Conservation (phyloP, 2,797 vertebrate genomes). For the Anguilla marmorata region DNA sequence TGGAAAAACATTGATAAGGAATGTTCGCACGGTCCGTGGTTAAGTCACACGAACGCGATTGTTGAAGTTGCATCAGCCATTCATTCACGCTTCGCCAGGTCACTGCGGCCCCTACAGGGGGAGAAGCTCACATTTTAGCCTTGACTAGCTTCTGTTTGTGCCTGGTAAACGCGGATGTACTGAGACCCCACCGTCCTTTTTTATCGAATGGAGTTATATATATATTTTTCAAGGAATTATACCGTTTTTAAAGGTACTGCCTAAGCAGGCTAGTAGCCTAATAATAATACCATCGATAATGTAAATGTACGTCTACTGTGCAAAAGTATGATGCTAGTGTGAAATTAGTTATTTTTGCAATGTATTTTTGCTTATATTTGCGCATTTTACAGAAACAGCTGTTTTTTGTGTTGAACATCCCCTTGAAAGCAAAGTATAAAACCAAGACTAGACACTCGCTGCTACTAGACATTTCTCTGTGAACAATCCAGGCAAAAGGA, state of each 20-base stretch:
- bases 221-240: not conserved
- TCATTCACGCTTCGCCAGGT: not conserved
- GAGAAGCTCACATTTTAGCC: not conserved
- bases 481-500: too few species aligned
- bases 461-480: too few species aligned
- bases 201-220: not conserved
- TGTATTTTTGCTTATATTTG: too few species aligned
- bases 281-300: not conserved
- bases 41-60: not conserved
- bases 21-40: not conserved
- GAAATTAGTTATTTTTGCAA: too few species aligned
- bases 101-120: not conserved
- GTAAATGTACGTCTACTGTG: too few species aligned
- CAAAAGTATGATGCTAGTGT: too few species aligned
- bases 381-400: too few species aligned
- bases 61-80: slow-evolving; percentile 40
- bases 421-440: too few species aligned
- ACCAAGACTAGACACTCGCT: too few species aligned
- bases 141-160: not conserved
- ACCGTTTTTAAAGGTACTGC: not conserved
- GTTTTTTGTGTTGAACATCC: too few species aligned
- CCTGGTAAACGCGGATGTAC: not conserved
- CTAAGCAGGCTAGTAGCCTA: not conserved
- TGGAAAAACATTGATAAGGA: not conserved
- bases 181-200: not conserved